Evolutionary conservation across 2,888 invertebrate genomes (phyloP).

Genomic region (Drosophila trichaetosa): DNA sequence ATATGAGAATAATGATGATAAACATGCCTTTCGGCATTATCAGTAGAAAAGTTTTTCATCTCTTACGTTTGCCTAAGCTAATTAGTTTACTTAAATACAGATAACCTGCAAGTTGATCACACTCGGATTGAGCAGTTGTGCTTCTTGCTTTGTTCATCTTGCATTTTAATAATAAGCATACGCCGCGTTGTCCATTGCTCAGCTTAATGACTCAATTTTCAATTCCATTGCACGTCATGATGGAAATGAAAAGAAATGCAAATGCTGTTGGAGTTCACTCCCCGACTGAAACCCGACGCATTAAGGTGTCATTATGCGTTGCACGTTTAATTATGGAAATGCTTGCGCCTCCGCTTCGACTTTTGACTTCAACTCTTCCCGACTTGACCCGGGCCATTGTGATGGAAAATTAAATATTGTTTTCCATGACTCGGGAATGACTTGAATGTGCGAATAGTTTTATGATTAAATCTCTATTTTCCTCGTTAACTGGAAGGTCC

Average conservation of each 20-base stretch:
- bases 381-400: constrained; percentile 1
- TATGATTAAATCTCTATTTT: not conserved
- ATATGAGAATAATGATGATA: not conserved
- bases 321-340: constrained; percentile 75
- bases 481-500: not conserved
- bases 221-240: constrained; percentile 70
- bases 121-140: not conserved
- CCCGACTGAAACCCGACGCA: constrained; percentile 22
- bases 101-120: not conserved
- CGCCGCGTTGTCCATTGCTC: constrained; percentile 37
- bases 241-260: constrained; percentile 63
- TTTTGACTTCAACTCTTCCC: constrained; percentile 17
- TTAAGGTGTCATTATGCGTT: constrained; percentile 72
- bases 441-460: not conserved
- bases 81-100: not conserved
- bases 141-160: constrained; percentile 15
- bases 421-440: not conserved
- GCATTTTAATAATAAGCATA: constrained; percentile 58
- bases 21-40: not conserved
- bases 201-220: constrained; percentile 80
- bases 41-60: not conserved
- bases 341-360: constrained; percentile 19
- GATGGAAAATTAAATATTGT: constrained; percentile 14
- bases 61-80: not conserved
- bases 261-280: constrained; percentile 56